These are phyloP conservation scores for Hapalemur alaotrensis DNA, from an alignment of 2,797 vertebrate species.

Conservation along the genomic window DNA sequence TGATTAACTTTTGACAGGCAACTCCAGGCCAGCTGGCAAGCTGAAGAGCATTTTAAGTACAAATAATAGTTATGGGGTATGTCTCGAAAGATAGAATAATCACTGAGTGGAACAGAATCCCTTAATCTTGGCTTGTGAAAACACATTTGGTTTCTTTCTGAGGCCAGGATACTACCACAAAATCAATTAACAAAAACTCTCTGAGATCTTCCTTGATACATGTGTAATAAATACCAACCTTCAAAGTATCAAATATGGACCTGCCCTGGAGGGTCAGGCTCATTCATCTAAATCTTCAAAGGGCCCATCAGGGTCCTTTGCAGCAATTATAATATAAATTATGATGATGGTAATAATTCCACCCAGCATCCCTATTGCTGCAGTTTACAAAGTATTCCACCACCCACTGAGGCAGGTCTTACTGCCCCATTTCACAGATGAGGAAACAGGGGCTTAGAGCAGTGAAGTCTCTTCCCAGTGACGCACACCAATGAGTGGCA, in stretches of 20 bases:
- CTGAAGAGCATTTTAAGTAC: neutral
- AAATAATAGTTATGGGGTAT: neutral
- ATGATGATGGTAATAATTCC: neutral
- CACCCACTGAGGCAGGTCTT: neutral
- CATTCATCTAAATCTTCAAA: neutral
- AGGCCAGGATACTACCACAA: neutral
- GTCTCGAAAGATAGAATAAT: conserved; percentile 4
- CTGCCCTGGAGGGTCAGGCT: neutral
- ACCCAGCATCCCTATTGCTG: neutral
- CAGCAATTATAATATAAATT: neutral
- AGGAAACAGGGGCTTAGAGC: neutral
- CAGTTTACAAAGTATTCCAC: neutral
- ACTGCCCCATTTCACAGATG: neutral
- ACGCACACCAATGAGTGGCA: neutral
- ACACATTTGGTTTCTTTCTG: neutral
- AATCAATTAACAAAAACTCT: conserved; percentile 7
- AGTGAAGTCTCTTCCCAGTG: neutral
- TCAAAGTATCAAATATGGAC: neutral
- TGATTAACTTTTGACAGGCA: conserved; percentile 30
- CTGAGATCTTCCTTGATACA: neutral
- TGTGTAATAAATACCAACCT: too few relatives aligned
- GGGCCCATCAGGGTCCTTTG: neutral
- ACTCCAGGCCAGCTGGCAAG: neutral
- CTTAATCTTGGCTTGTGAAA: conserved; percentile 19
- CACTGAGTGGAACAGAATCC: neutral